Base-by-base conservation (phyloP, 1,140 invertebrate species). In the Drosophila sechellia region DNA sequence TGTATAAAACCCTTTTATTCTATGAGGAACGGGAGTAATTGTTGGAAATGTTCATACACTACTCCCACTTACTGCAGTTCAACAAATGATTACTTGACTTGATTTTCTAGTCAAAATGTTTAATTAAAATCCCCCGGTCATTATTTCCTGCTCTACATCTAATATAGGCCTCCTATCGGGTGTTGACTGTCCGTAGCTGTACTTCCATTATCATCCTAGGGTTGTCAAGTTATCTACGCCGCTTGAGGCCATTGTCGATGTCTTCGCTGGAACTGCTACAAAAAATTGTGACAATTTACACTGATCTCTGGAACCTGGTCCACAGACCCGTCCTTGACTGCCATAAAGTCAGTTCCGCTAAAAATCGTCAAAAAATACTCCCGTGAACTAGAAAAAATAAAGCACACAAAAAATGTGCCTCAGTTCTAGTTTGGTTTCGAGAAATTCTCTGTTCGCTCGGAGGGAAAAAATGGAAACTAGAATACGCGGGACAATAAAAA, bases 341-440 rank as follows among this genome's bases (percentile, higher is more conserved):
- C 42, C 84, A 89, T 79, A 84, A 89, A 84, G 76, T 70, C 76
- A 89, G 72, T 54, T 85, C 64, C 83, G 34, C 55, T 79, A 77
- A 85, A 85, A 85, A 65, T 77, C 57, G 57, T 71, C 25, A 58
- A 72, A 74, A 81, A 77, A 79, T 79, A 64, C 75, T 53, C 60
- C 56, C 40, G 48, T 40, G 63, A 71, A 71, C 63, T 65, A 68
- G 79, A 65, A 84, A 79, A 84, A 84, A 84, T 63, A 84, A 80
- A 56, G 64, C 63, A 71, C 25, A 87, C 83, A 86, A 86, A 90
- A 85, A 89, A 89, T 71, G 37, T 89, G 84, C 72, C 81, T 87
- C 65, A 89, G 84, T 90, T 89, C 84, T 89, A 89, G 84, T 89
- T 89, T 84, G 45, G 50, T 89, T 89, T 89, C 57, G 42, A 87